Base-by-base conservation (phyloP, 2,113 vertebrate species). In the Bostrychus sinensis region DNA sequence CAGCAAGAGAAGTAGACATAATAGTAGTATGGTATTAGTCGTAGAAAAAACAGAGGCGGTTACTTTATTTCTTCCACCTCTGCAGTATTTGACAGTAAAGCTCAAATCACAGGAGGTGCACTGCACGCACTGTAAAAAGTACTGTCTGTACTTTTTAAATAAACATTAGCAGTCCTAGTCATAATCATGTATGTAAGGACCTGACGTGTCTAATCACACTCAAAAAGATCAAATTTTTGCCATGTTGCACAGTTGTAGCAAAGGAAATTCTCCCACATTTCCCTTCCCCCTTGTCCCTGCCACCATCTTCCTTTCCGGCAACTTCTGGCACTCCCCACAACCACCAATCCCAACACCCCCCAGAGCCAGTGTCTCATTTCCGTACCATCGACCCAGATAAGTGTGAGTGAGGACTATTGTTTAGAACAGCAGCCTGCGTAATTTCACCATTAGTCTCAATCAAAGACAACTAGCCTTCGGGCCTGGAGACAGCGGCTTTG, bases 401-500 rank as follows among this genome's bases (percentile, higher is more conserved):
- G 75, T 78, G 81, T 84, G 80, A 85, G 80, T 86, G 86, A 86
- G 56, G 78, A 83, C 64, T 80, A 85, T 83, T 82, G 82, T 86
- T 84, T 77, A 65, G 42, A 86, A 73, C 84, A 81, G 77, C 78
- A 67, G 88, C 65, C 75, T 79, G 78, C 67, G 80, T 88, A 78
- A 83, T 88, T 86, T 83, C 86, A 81, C 75, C 82, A 86, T 89
- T 83, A 82, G 79, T 89, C 82, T 89, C 84, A 77, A 86, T 86
- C 82, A 81, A 75, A 82, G 72, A 74, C 72, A 75, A 79, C 45
- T 62, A 62, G 72, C 82, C 78, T 65, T 56, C 17, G 1, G 80
- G 82, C 73, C 14, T 61, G 66, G 56, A 70, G 57, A 64, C 48
- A 56, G 22, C 16, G 36, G 43, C 51, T 65, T 60, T 38, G 23